Evolutionary conservation across 2,888 invertebrate species (phyloP).

Genomic region (Tyria jacobaeae): DNA sequence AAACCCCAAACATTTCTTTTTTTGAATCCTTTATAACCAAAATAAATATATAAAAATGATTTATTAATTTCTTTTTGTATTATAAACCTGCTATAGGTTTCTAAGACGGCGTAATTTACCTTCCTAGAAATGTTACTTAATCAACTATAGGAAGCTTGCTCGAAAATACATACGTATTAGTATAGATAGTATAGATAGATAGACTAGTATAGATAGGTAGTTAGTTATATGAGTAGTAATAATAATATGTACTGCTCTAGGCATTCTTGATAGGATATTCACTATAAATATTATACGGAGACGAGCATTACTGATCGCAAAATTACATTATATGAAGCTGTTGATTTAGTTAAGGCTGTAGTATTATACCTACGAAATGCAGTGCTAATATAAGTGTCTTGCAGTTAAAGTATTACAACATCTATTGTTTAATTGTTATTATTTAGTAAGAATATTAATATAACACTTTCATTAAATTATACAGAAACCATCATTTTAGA

Average conservation of each 20-base stretch:
- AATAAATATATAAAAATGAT: too few species aligned
- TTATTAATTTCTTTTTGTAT: neutral
- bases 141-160: neutral
- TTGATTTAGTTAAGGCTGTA: too few species aligned
- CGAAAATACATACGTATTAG: too few species aligned
- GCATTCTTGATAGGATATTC: neutral
- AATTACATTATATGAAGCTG: neutral
- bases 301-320: neutral
- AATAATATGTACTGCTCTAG: neutral
- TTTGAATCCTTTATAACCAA: neutral
- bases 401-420: too few species aligned
- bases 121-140: neutral
- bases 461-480: too few species aligned
- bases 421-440: too few species aligned
- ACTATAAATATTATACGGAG: neutral
- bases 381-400: too few species aligned
- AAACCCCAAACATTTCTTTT: neutral
- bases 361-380: too few species aligned
- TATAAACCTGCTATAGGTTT: neutral
- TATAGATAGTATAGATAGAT: neutral
- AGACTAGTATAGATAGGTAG: neutral
- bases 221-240: neutral
- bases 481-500: too few species aligned
- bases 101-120: neutral
- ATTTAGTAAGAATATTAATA: too few species aligned